These are phyloP conservation scores for Poecilia velifera DNA, from an alignment of 2,797 vertebrate species.

Conservation along the genomic window DNA sequence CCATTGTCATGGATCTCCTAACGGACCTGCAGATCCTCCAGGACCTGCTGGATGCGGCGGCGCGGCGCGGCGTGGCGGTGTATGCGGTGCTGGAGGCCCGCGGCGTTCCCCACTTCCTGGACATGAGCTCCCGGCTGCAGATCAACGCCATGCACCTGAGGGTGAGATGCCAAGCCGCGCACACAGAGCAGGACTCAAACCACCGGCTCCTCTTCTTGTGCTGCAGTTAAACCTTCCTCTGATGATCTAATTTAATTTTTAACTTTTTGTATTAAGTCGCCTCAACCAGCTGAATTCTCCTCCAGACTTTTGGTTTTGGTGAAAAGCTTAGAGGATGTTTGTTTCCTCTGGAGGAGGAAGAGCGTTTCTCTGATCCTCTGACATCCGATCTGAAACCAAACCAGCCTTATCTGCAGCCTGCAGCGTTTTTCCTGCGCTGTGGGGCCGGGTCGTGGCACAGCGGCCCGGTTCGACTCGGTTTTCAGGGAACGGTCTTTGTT, in stretches of 20 bases:
- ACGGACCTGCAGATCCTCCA: constrained; percentile 93
- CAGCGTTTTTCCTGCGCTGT: constrained; percentile 12
- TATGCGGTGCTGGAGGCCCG: constrained; percentile 89
- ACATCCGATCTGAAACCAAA: constrained; percentile 29
- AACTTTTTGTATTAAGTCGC: neutral
- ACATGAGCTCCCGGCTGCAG: constrained; percentile 90
- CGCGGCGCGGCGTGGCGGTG: constrained; percentile 87
- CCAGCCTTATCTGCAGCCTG: constrained; percentile 42
- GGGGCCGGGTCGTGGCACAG: constrained; percentile 7
- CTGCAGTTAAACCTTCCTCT: neutral
- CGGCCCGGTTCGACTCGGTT: neutral
- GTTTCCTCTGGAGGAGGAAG: neutral
- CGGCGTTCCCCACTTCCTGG: constrained; percentile 88
- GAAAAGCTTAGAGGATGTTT: neutral
- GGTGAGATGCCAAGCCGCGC: constrained; percentile 81
- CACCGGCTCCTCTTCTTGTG: neutral
- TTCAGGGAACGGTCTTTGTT: constrained; percentile 45
- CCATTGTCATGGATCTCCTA: constrained; percentile 95
- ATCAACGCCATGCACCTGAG: constrained; percentile 86
- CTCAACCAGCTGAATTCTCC: neutral
- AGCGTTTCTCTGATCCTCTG: constrained; percentile 25
- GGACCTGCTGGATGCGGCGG: constrained; percentile 90
- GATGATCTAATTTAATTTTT: neutral
- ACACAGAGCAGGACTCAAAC: constrained; percentile 10
- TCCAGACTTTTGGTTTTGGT: neutral